phyloP scores from a whole-genome alignment of 2,797 vertebrate genomes.

The Poecilia velifera region DNA sequence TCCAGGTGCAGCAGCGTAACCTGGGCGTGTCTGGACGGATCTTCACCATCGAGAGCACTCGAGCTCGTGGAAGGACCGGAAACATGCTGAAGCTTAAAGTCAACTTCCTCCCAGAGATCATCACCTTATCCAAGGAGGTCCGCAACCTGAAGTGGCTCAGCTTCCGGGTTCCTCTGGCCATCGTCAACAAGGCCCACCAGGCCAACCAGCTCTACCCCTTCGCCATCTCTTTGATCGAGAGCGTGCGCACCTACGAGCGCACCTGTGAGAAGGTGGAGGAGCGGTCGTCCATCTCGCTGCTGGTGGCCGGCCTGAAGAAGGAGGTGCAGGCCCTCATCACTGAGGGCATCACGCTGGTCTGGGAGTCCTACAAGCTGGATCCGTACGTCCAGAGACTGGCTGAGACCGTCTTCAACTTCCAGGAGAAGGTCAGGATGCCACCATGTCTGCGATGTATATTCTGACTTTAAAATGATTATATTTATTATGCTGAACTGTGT shows the following conservation, averaged over 20 bases:
- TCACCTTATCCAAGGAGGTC: slow-evolving; percentile 97
- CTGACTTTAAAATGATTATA: not conserved
- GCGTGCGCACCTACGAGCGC: slow-evolving; percentile 95
- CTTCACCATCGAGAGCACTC: slow-evolving; percentile 96
- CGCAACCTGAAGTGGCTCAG: slow-evolving; percentile 99
- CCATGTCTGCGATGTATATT: not conserved
- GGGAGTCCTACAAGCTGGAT: slow-evolving; percentile 99
- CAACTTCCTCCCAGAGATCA: slow-evolving; percentile 98
- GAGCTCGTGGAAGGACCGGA: slow-evolving; percentile 90
- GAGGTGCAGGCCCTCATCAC: slow-evolving; percentile 95
- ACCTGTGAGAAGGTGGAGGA: slow-evolving; percentile 99
- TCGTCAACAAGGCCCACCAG: slow-evolving; percentile 99
- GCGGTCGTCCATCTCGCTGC: slow-evolving; percentile 89
- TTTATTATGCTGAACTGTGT: not conserved
- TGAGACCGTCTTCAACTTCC: slow-evolving; percentile 98
- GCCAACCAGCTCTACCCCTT: slow-evolving; percentile 99
- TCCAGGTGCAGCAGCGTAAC: slow-evolving; percentile 92
- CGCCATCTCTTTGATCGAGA: slow-evolving; percentile 98
- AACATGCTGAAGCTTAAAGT: slow-evolving; percentile 97
- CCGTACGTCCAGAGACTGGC: slow-evolving; percentile 97
- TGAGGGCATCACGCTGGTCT: slow-evolving; percentile 94
- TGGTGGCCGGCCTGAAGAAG: slow-evolving; percentile 96
- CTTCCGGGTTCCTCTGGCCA: slow-evolving; percentile 96
- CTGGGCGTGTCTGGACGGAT: slow-evolving; percentile 97
- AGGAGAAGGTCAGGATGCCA: slow-evolving; percentile 89